Base-by-base conservation (phyloP, 2,113 vertebrate species). In the Chaetodon auriga region DNA sequence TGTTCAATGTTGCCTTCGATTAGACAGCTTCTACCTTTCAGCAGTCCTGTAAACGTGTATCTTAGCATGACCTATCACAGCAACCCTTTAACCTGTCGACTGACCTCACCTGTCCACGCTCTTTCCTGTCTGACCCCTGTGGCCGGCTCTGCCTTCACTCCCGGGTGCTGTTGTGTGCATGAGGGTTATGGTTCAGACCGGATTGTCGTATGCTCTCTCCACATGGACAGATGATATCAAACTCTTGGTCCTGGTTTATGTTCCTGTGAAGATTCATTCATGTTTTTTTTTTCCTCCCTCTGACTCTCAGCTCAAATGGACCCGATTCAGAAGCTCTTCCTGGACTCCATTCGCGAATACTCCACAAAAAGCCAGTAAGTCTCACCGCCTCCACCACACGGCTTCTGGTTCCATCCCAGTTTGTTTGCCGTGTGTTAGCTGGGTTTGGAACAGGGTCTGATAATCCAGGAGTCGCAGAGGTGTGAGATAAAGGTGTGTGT, bases 311-410 rank as follows among this genome's bases (percentile, higher is more conserved):
- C 76, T 90, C 87, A 96, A 41, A 93, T 98, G 6, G 98, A 99
- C 87, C 98, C 98, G 0, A 78, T 99, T 76, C 97, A 99, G 95
- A 98, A 97, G 85, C 96, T 99, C 41, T 99, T 99, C 64, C 19
- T 99, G 88, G 97, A 99, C 87, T 97, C 98, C 85, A 97, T 99
- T 73, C 96, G 95, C 35, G 95, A 96, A 43, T 99, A 99, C 78
- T 96, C 91, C 48, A 80, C 95, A 1, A 96, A 96, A 84, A 96
- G 97, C 96, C 95, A 94, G 98, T 99, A 92, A 96, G 96, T 89
- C 0, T 71, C 46, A 18, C 9, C 7, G 16, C 46, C 38, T 41
- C 38, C 46, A 15, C 6, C 43, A 12, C 1, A 10, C 43, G 10
- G 43, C 7, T 45, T 45, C 8, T 45, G 10, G 2, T 45, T 41